These are phyloP conservation scores for Pinctada fucata DNA, from an alignment of 2,888 invertebrate species.

Conservation along the genomic window DNA sequence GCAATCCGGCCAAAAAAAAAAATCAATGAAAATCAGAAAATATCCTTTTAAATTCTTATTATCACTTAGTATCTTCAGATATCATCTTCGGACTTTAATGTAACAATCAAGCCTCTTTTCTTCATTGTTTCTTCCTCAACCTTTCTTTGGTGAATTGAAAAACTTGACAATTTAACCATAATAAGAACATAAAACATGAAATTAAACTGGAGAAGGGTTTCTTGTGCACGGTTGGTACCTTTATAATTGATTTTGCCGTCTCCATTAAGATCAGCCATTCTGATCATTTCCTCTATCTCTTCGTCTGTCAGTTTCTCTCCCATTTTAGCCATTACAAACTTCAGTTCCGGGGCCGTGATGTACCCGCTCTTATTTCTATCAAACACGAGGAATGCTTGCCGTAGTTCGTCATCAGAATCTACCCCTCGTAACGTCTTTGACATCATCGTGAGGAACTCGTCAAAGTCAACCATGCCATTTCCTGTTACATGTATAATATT, in stretches of 20 bases:
- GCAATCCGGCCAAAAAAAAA: no score
- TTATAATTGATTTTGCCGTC: constrained; percentile 1
- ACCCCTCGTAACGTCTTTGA: not conserved
- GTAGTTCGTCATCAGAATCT: constrained; percentile 5
- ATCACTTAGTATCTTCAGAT: no score
- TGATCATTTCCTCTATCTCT: constrained; percentile 5
- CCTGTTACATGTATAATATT: not conserved
- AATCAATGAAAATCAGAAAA: no score
- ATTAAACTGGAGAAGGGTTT: no score
- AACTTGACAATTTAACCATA: no score
- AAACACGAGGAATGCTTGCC: not conserved
- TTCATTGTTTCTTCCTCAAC: no score
- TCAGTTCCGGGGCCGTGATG: constrained; percentile 4
- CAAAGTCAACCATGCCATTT: constrained; percentile 6
- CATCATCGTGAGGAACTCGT: not conserved
- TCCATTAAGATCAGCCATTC: not conserved
- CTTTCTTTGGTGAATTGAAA: no score
- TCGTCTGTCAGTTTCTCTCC: constrained; percentile 11
- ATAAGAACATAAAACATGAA: no score
- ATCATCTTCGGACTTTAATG: no score
- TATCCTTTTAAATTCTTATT: no score
- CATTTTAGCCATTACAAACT: not conserved
- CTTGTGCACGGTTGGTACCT: not conserved
- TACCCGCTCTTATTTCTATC: not conserved
- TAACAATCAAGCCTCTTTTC: no score